Percentiles rank a stretch among this genome's conserved stretches.
Conservation (phyloP, 2,113 vertebrate species). For the Synchiropus splendidus region DNA sequence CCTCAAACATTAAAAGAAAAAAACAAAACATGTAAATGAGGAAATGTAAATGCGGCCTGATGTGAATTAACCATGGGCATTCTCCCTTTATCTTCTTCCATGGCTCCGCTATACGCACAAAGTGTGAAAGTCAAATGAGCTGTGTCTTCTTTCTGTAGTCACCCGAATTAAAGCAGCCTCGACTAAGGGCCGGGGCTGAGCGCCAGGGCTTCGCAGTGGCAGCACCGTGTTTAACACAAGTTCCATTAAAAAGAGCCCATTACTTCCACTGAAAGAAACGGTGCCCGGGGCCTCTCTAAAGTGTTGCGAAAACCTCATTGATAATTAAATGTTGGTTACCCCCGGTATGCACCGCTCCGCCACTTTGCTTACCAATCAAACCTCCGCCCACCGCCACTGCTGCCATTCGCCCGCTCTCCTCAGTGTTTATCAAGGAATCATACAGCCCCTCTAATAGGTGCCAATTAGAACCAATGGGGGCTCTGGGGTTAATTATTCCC, state of each 20-base stretch:
- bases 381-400: slow-evolving; percentile 49
- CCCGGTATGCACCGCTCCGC: slow-evolving; percentile 67
- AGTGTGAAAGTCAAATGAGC: slow-evolving; percentile 43
- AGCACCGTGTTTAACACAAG: slow-evolving; percentile 72
- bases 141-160: slow-evolving; percentile 45
- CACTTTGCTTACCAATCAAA: slow-evolving; percentile 76
- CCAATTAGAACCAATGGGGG: slow-evolving; percentile 72
- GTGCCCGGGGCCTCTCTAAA: slow-evolving; percentile 65
- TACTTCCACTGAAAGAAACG: slow-evolving; percentile 67
- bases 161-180: slow-evolving; percentile 59
- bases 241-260: slow-evolving; percentile 74
- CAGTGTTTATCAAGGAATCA: slow-evolving; percentile 68
- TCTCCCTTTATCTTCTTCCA: slow-evolving; percentile 26
- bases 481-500: slow-evolving; percentile 73
- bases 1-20: slow-evolving; percentile 7
- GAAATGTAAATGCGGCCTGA: slow-evolving; percentile 28
- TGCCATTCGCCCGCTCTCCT: slow-evolving; percentile 44
- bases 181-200: slow-evolving; percentile 58
- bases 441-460: slow-evolving; percentile 66
- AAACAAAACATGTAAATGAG: slow-evolving; percentile 33
- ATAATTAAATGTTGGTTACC: slow-evolving; percentile 80
- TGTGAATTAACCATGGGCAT: slow-evolving; percentile 16
- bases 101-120: slow-evolving; percentile 15
- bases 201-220: slow-evolving; percentile 59
- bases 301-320: slow-evolving; percentile 75